Conservation (phyloP, 30 jellyfish, hydroid and myxozoan species). For the Mastigias papua region DNA sequence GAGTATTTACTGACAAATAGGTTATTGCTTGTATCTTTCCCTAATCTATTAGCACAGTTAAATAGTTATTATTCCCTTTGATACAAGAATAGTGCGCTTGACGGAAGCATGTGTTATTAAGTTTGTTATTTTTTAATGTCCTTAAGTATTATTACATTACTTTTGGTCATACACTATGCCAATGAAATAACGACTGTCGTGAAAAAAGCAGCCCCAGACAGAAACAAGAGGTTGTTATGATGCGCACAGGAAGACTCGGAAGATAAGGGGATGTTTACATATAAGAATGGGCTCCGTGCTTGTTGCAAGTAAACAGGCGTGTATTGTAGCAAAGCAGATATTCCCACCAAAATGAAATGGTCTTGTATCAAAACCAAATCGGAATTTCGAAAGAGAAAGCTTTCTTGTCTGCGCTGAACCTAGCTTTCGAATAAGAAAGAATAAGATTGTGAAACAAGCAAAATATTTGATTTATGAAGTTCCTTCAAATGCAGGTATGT, state of each 20-base stretch:
- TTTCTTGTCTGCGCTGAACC: no score
- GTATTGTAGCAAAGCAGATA: no score
- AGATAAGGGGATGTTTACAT: slow-evolving; percentile 54
- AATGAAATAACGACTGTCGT: not conserved
- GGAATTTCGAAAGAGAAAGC: no score
- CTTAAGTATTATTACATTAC: slow-evolving; percentile 31
- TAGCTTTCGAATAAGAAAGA: no score
- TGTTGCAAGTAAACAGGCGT: not conserved
- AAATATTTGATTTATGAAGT: no score
- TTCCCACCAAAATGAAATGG: no score
- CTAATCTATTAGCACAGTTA: slow-evolving; percentile 60
- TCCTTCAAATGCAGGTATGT: no score
- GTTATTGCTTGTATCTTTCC: slow-evolving; percentile 32
- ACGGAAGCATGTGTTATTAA: slow-evolving; percentile 54
- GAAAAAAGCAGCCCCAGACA: slow-evolving; percentile 7
- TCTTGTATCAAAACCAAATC: no score
- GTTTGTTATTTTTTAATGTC: slow-evolving; percentile 53
- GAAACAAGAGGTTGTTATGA: slow-evolving; percentile 22
- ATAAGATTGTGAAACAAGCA: no score
- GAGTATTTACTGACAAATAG: slow-evolving; percentile 38
- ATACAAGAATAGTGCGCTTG: slow-evolving; percentile 47
- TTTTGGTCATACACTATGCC: not conserved
- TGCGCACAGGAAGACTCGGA: slow-evolving; percentile 55
- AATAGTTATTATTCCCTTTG: slow-evolving; percentile 67
- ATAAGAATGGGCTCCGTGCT: not conserved